Evolutionary conservation across 2,113 vertebrate genomes (phyloP), one percentile per base, ranked within the genome.

Genomic region (Canis aureus): DNA sequence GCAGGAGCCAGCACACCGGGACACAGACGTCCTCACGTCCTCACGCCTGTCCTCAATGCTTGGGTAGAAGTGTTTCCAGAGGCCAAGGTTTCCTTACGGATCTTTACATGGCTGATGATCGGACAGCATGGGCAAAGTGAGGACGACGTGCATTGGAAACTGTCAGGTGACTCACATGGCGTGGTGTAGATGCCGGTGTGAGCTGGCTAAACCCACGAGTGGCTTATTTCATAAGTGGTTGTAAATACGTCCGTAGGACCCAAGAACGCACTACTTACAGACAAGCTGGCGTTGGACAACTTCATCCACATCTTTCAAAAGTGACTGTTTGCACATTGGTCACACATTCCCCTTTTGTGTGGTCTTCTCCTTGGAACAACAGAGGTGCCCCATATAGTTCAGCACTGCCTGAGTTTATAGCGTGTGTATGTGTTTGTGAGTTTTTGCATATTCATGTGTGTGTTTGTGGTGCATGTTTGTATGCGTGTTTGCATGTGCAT

Each of bases 151-250:
- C 9, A 4, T 5, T 3, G n/a, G 59, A 11, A 25, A 69, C 16
- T 11, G n/a, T 57, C 5, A 29, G 16, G 67, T 35, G n/a, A 55
- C 43, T n/a, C 10, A 5, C 49, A 62, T 19, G 12, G 3, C 5
- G 67, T 32, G 15, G 19, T 23, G 4, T 53, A 64, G 16, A 17
- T 0, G 59, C 12, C 0, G 19, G 9, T 16, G 57, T 25, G n/a
- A 25, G 55, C n/a, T 38, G 53, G 3, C 0, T 0, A 5, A 59
- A 32, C 11, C 35, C 19, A 19, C 9, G 73, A n/a, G 29, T 22
- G 9, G 62, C 49, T 62, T 53, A 25, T 51, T 81, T 62, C 55
- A 20, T 10, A 8, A 2, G 19, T 27, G 86, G 53, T 22, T 66
- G 32, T 66, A 57, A 57, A 27, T n/a, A 43, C 13, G 27, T 74